phyloP scores from a whole-genome alignment of 2,797 vertebrate species.

The Gadopsis marmoratus region DNA sequence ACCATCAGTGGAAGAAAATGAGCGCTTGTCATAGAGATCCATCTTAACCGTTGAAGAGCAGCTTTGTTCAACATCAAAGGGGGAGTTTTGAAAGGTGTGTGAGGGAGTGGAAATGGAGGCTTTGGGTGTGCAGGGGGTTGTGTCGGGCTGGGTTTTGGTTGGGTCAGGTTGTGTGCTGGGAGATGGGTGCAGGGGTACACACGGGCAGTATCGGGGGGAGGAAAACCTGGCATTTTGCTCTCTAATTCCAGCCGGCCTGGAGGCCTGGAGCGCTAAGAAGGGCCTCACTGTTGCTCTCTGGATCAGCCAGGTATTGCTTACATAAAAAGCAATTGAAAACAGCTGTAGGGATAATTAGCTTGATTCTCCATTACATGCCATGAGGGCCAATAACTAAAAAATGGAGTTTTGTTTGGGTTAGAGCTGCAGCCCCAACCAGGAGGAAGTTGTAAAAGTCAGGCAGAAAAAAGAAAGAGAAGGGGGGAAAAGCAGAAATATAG shows the following conservation, averaged over 20 bases:
- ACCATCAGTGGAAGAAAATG: slow-evolving; percentile 74
- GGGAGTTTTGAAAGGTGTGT: slow-evolving; percentile 59
- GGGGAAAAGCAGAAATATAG: slow-evolving; percentile 52
- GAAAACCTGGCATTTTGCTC: slow-evolving; percentile 91
- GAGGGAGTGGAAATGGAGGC: slow-evolving; percentile 65
- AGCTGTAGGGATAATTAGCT: slow-evolving; percentile 95
- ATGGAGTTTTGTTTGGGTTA: slow-evolving; percentile 93
- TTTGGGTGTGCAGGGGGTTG: slow-evolving; percentile 55
- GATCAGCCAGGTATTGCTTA: slow-evolving; percentile 96
- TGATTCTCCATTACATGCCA: slow-evolving; percentile 94
- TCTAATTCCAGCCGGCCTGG: slow-evolving; percentile 91
- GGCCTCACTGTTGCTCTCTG: slow-evolving; percentile 92
- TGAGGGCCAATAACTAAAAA: slow-evolving; percentile 92
- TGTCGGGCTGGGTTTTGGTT: slow-evolving; percentile 41
- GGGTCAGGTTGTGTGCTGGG: slow-evolving; percentile 62
- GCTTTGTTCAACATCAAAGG: slow-evolving; percentile 84
- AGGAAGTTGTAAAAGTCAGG: slow-evolving; percentile 89
- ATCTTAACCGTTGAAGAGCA: slow-evolving; percentile 90
- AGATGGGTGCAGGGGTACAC: slow-evolving; percentile 80
- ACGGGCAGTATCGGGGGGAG: slow-evolving; percentile 79
- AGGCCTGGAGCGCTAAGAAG: slow-evolving; percentile 90
- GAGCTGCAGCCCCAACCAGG: slow-evolving; percentile 87
- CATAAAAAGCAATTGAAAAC: slow-evolving; percentile 96
- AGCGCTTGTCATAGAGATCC: slow-evolving; percentile 77
- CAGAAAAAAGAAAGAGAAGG: slow-evolving; percentile 69